These are phyloP conservation scores for Lerista edwardsae DNA, from an alignment of 2,797 vertebrate species.

Conservation along the genomic window DNA sequence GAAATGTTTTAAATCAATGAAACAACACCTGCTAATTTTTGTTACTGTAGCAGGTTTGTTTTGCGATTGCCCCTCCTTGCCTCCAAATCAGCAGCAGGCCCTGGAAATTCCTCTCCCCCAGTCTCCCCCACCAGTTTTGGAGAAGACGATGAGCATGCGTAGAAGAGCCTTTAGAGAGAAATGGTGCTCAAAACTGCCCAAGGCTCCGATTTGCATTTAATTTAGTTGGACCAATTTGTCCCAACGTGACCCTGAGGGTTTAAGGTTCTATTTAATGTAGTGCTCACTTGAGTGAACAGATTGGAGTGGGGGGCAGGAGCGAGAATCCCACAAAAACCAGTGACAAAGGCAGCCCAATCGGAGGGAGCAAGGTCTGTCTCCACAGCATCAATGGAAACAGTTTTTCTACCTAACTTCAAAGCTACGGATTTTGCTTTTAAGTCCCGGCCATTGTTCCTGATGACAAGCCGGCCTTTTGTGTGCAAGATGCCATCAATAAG, in stretches of 20 bases:
- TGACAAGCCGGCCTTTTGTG: slow-evolving; percentile 54
- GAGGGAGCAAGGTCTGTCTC: slow-evolving; percentile 13
- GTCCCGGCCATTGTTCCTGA: slow-evolving; percentile 28
- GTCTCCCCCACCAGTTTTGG: neutral
- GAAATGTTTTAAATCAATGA: too few relatives aligned
- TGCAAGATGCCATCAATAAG: slow-evolving; percentile 43
- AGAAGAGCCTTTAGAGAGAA: neutral
- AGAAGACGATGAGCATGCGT: neutral
- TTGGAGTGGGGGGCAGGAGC: neutral
- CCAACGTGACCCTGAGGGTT: slow-evolving; percentile 14
- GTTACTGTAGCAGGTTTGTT: neutral
- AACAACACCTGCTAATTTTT: neutral
- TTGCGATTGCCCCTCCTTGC: neutral
- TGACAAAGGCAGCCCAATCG: neutral
- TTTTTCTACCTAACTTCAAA: slow-evolving; percentile 52
- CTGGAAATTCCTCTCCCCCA: neutral
- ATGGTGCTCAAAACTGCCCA: neutral
- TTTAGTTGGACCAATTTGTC: neutral
- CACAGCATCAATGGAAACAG: slow-evolving; percentile 29
- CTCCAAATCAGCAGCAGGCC: neutral
- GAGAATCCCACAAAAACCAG: neutral
- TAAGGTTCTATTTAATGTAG: slow-evolving; percentile 20
- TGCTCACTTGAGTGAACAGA: neutral
- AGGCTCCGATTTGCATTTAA: neutral
- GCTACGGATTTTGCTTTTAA: slow-evolving; percentile 38